These are phyloP conservation scores for Chymomyza costata DNA, from an alignment of 1,140 invertebrate genomes.

Conservation along the genomic window DNA sequence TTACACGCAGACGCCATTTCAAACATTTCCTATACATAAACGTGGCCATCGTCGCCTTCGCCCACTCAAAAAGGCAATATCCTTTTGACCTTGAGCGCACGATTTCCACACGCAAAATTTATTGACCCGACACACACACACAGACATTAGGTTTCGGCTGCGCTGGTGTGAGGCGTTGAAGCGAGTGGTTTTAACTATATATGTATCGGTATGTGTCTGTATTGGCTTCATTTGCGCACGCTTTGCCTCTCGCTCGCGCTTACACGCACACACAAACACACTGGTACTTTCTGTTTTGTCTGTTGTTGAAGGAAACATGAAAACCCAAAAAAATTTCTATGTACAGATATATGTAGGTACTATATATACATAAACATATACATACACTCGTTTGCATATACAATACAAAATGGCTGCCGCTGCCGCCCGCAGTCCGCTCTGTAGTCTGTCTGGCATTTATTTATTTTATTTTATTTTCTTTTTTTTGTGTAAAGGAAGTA, in stretches of 20 bases:
- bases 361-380: too few relatives aligned
- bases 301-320: conserved; percentile 43
- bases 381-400: too few relatives aligned
- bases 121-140: conserved; percentile 57
- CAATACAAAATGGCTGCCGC: too few relatives aligned
- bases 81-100: conserved; percentile 74
- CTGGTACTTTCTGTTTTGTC: background rate
- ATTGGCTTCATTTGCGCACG: conserved; percentile 38
- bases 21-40: conserved; percentile 56
- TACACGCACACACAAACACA: too few relatives aligned
- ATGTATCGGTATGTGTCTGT: conserved; percentile 30
- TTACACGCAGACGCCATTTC: conserved; percentile 30
- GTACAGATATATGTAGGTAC: too few relatives aligned
- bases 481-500: conserved; percentile 58
- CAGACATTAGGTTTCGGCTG: too few relatives aligned
- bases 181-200: background rate
- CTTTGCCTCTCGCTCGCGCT: conserved; percentile 1
- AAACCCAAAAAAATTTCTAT: conserved; percentile 41
- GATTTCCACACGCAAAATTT: conserved; percentile 74
- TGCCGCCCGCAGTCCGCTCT: conserved; percentile 23
- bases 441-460: conserved; percentile 52
- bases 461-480: too few relatives aligned
- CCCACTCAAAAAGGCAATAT: conserved; percentile 53
- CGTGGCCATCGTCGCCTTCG: conserved; percentile 4
- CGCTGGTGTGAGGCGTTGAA: background rate